Evolutionary conservation across 2,797 vertebrate genomes (phyloP).

Genomic region (Semaprochilodus insignis): DNA sequence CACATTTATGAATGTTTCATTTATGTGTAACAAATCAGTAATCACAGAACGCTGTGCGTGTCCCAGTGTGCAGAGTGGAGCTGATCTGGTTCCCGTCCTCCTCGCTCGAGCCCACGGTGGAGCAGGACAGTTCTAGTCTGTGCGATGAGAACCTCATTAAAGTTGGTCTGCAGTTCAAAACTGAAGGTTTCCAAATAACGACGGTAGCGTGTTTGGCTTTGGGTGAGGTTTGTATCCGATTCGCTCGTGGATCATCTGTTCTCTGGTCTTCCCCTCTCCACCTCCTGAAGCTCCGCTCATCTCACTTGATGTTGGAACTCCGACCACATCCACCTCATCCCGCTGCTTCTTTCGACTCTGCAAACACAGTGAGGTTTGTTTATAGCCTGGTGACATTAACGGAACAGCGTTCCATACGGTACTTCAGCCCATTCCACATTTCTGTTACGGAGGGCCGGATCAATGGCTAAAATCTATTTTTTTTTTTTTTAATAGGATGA

Average conservation of each 20-base stretch:
- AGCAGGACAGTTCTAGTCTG: neutral
- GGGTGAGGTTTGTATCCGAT: slow-evolving; percentile 96
- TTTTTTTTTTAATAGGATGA: too few relatives aligned
- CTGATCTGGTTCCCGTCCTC: neutral
- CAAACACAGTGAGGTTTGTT: neutral
- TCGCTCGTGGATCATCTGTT: slow-evolving; percentile 91
- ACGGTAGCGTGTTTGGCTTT: slow-evolving; percentile 87
- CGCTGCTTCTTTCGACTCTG: slow-evolving; percentile 91
- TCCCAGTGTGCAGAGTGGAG: neutral
- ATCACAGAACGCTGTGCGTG: neutral
- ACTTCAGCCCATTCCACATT: too few relatives aligned
- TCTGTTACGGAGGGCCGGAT: too few relatives aligned
- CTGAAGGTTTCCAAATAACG: slow-evolving; percentile 92
- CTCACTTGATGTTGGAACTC: slow-evolving; percentile 75
- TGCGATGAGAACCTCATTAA: neutral
- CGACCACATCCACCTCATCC: slow-evolving; percentile 85
- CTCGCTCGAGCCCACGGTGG: neutral
- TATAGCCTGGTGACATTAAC: neutral
- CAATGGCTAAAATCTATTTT: too few relatives aligned
- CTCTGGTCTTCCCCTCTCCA: slow-evolving; percentile 83
- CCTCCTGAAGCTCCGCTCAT: slow-evolving; percentile 78
- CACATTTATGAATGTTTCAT: neutral
- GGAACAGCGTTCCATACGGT: too few relatives aligned
- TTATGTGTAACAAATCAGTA: slow-evolving; percentile 21
- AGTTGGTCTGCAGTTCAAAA: slow-evolving; percentile 73